Conservation (phyloP, 2,888 invertebrate genomes). For the Drosophila atroscutellata region DNA sequence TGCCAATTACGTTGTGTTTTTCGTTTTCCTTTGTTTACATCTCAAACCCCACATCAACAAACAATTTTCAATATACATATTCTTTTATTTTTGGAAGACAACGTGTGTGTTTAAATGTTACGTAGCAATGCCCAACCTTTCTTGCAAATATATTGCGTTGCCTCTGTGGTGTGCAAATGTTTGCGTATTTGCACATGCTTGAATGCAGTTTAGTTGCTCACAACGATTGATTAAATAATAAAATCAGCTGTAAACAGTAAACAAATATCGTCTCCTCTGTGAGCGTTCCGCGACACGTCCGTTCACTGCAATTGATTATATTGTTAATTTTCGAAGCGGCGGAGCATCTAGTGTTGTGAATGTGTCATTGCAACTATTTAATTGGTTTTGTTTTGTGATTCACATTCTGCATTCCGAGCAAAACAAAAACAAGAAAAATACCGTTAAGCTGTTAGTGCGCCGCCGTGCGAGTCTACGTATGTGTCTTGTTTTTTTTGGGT, state of each 20-base stretch:
- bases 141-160: slow-evolving; percentile 11
- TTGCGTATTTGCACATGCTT: slow-evolving; percentile 2
- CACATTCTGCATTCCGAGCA: slow-evolving; percentile 46
- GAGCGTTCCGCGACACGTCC: not conserved
- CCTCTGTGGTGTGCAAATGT: slow-evolving; percentile 15
- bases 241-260: slow-evolving; percentile 4
- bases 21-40: slow-evolving; percentile 47
- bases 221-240: slow-evolving; percentile 35
- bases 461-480: slow-evolving; percentile 12
- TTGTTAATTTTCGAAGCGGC: not conserved
- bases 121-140: slow-evolving; percentile 7
- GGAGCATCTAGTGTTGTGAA: slow-evolving; percentile 8
- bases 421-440: slow-evolving; percentile 60
- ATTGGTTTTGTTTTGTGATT: slow-evolving; percentile 46
- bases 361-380: slow-evolving; percentile 12
- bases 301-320: not conserved
- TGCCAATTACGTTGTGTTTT: slow-evolving; percentile 15
- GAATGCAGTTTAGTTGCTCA: slow-evolving; percentile 2
- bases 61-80: slow-evolving; percentile 34
- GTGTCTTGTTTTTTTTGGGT: slow-evolving; percentile 35
- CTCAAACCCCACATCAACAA: slow-evolving; percentile 36
- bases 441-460: slow-evolving; percentile 52
- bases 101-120: slow-evolving; percentile 24
- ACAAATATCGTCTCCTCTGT: not conserved
- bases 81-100: slow-evolving; percentile 44